Percentiles rank a stretch among this genome's conserved stretches.
phyloP scores from a whole-genome alignment of 2,888 invertebrate species.

The Hydrotaea diabolus region DNA sequence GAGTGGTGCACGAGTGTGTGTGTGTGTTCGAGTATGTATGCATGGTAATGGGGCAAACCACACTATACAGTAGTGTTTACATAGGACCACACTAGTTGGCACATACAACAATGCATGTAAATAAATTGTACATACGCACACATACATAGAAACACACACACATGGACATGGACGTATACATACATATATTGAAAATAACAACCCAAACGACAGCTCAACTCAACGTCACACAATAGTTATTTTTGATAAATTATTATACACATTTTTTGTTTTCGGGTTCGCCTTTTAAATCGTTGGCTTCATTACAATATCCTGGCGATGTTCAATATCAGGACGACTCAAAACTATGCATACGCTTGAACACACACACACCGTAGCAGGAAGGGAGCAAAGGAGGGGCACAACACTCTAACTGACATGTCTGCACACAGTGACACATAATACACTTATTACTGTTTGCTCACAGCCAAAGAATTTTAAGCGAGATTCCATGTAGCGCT shows the following conservation, averaged over 20 bases:
- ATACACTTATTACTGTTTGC: slow-evolving; percentile 6
- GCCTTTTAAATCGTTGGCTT: slow-evolving; percentile 62
- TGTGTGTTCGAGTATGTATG: background rate
- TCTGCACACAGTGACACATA: slow-evolving; percentile 1
- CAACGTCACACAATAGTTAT: slow-evolving; percentile 61
- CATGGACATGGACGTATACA: too few relatives aligned
- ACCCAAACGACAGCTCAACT: slow-evolving; percentile 54
- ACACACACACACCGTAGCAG: background rate
- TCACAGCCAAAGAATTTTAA: slow-evolving; percentile 53
- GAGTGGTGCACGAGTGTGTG: slow-evolving; percentile 18
- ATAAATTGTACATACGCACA: too few relatives aligned
- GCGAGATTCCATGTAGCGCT: slow-evolving; percentile 55
- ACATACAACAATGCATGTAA: background rate
- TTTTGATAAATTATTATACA: slow-evolving; percentile 68
- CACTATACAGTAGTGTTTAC: slow-evolving; percentile 51
- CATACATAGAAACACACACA: slow-evolving; percentile 14
- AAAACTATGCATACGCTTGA: background rate
- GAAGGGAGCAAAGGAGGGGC: too few relatives aligned
- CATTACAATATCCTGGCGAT: slow-evolving; percentile 52
- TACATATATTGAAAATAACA: slow-evolving; percentile 4
- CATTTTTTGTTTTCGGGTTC: background rate
- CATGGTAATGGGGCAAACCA: background rate
- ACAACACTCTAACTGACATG: too few relatives aligned
- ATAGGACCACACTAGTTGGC: slow-evolving; percentile 28
- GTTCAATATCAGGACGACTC: slow-evolving; percentile 59